Evolutionary conservation across 2,797 vertebrate genomes (phyloP), one percentile per base, ranked within the genome.

Genomic region (Acropternis orthonyx): DNA sequence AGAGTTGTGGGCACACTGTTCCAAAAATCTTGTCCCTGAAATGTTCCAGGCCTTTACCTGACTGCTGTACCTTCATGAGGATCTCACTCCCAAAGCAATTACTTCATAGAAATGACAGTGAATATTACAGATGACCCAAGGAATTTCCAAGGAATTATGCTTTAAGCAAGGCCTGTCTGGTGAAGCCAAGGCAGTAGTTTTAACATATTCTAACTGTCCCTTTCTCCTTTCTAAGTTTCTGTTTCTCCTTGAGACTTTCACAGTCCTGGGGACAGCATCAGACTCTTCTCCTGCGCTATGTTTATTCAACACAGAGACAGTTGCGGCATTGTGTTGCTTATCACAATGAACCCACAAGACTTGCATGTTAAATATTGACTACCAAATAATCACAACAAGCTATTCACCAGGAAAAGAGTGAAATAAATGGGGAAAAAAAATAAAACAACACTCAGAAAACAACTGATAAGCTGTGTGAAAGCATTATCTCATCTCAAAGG

Each of bases 281-380:
- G 69, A 44, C 39, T 86, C 88, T 72, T 48, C 79, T 93, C 52
- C 76, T 41, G 10, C 0, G 0, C 21, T 72, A 2, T 74, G 59
- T 93, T 93, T 94, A 69, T 79, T 95, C 80, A 88, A 54, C 37
- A 74, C 30, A 51, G 54, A 51, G 54, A 92, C 69, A 88, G 90
- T 90, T 63, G 37, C 80, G 90, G 69, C 88, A 88, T 82, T 97
- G 92, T 94, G 80, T 52, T 63, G 90, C 83, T 96, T 92, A 93
- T 90, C 92, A 88, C 90, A 95, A 92, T 43, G 62, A 84, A 77
- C 49, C 65, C 89, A 80, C 95, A 96, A 92, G 93, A 89, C 89
- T 88, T 79, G 94, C 88, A 95, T 95, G 80, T 63, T 86, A 94
- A 96, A 96, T 95, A 94, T 94, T 92, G 90, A 88, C 83, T 72